Conservation (phyloP, 2,113 vertebrate genomes). For the Hippocampus abdominalis region DNA sequence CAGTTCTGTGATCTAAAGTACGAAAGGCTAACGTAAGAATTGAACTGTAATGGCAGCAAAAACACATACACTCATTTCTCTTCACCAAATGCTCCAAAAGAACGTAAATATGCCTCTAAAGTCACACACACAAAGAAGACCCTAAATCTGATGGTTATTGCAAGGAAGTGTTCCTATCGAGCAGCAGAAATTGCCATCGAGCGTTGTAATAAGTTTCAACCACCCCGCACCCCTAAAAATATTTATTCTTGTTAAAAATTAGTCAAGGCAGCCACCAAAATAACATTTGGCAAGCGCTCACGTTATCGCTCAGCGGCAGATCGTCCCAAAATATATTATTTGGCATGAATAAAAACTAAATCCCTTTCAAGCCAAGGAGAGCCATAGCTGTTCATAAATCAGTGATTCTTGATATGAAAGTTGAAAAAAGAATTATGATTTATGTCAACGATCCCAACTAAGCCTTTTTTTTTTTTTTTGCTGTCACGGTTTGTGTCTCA, state of each 20-base stretch:
- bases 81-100: not conserved
- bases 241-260: not conserved
- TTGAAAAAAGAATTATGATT: slow-evolving; percentile 11
- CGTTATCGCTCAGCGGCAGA: slow-evolving; percentile 40
- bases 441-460: slow-evolving; percentile 5
- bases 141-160: not conserved
- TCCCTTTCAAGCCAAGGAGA: slow-evolving; percentile 21
- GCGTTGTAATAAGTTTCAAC: not conserved
- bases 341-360: slow-evolving; percentile 12
- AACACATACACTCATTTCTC: slow-evolving; percentile 4
- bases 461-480: not conserved
- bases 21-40: not conserved
- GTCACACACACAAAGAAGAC: not conserved
- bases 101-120: not conserved
- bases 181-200: not conserved
- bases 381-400: slow-evolving; percentile 7
- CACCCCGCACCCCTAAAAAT: not conserved
- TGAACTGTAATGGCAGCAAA: not conserved
- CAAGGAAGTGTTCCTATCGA: not conserved
- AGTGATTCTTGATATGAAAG: slow-evolving; percentile 22
- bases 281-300: slow-evolving; percentile 25
- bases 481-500: slow-evolving; percentile 11
- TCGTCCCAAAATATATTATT: slow-evolving; percentile 29
- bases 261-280: slow-evolving; percentile 38
- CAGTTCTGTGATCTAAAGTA: not conserved